Conservation (phyloP, 2,888 invertebrate genomes). For the Nymphalis c-album region DNA sequence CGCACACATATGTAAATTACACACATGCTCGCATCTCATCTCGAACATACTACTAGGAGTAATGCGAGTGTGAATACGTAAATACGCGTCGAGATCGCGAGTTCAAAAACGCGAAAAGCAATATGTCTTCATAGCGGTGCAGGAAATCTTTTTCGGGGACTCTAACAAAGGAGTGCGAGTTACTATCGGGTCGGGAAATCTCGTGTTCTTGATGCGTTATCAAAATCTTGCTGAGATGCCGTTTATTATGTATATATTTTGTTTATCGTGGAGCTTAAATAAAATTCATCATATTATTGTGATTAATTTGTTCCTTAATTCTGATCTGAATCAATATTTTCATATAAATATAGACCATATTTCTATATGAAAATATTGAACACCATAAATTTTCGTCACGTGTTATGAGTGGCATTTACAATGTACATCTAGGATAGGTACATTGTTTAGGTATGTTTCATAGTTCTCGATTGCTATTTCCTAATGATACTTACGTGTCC, state of each 20-base stretch:
- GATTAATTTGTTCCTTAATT: no score
- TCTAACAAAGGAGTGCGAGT: slow-evolving; percentile 68
- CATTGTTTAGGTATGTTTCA: background rate
- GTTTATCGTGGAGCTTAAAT: background rate
- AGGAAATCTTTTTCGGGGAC: slow-evolving; percentile 71
- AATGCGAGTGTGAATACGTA: slow-evolving; percentile 81
- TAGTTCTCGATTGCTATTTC: slow-evolving; percentile 22
- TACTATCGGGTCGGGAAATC: slow-evolving; percentile 67
- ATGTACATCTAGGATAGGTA: background rate
- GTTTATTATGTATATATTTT: slow-evolving; percentile 16
- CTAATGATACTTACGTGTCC: slow-evolving; percentile 38
- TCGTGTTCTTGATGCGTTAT: slow-evolving; percentile 51
- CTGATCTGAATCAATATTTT: no score
- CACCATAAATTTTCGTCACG: no score
- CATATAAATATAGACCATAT: no score
- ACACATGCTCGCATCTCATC: slow-evolving; percentile 74
- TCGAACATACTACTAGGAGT: slow-evolving; percentile 73
- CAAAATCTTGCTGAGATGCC: slow-evolving; percentile 27
- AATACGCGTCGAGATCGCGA: slow-evolving; percentile 78
- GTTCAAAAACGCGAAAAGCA: slow-evolving; percentile 81
- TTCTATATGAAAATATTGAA: background rate
- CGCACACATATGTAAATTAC: slow-evolving; percentile 62
- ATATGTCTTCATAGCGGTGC: slow-evolving; percentile 78
- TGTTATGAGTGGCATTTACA: no score
- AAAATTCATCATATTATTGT: no score